Base-by-base conservation (phyloP, 2,113 vertebrate genomes). In the Ploceus nigricollis region DNA sequence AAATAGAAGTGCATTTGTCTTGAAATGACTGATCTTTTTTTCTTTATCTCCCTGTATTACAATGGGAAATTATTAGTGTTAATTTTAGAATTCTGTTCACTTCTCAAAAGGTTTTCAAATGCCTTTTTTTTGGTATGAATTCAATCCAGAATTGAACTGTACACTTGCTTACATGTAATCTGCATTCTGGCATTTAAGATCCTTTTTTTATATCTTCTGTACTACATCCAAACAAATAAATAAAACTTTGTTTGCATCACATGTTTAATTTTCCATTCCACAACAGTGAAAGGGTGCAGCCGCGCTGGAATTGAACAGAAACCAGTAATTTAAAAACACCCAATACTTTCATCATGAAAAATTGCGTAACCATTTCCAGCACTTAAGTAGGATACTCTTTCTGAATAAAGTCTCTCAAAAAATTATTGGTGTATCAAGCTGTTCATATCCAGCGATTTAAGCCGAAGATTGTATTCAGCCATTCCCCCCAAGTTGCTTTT, bases 11-110 rank as follows among this genome's bases (percentile, higher is more conserved):
- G 21, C 61, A 45, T 72, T 91, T 91, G 89, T 93, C 78, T 86
- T 87, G 69, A 90, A 91, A 51, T 82, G 42, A 75, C 64, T 82
- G 77, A 75, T 89, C 50, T 77, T 93, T 71, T 76, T 89, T 94
- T 89, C 69, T 80, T 95, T 91, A 73, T 72, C 37, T 82, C 58
- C n/a, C 18, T 0, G 1, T 85, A 21, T 60, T 68, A 60, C 44
- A 53, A 66, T 25, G 53, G 54, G 70, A 94, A 90, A 82, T 66
- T 64, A 73, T 75, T 50, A 40, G 57, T 30, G 35, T 21, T 47
- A 93, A 93, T 84, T 95, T 77, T 87, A 87, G 47, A 58, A 93
- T 80, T 89, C 61, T 90, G 44, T 31, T 91, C 69, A 78, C 61
- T 61, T 70, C 19, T 28, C 64, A 53, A 45, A 77, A 53, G 28